Conservation (phyloP, 2,888 invertebrate genomes). For the Ormyrus pomaceus region DNA sequence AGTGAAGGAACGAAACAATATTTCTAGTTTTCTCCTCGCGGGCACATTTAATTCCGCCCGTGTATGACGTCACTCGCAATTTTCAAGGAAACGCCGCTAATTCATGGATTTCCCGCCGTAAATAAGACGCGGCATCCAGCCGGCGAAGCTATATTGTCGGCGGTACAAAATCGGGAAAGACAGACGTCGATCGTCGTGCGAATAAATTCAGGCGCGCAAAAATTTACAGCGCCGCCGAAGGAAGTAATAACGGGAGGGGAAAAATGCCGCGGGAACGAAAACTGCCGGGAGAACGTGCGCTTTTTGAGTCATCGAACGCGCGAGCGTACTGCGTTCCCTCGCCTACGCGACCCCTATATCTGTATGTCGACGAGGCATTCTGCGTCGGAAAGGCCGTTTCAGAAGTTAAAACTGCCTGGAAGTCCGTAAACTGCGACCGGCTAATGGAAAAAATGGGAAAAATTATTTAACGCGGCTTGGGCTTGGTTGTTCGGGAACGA, state of each 20-base stretch:
- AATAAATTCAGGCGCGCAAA: background rate
- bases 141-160: too few relatives aligned
- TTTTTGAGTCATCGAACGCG: background rate
- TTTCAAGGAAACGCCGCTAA: conserved; percentile 1
- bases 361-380: background rate
- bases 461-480: too few relatives aligned
- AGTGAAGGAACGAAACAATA: conserved; percentile 45
- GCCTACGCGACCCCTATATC: too few relatives aligned
- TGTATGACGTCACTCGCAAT: conserved; percentile 32
- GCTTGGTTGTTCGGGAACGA: too few relatives aligned
- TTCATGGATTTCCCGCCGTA: conserved; percentile 11
- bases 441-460: too few relatives aligned
- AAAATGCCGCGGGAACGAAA: background rate
- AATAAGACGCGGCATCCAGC: background rate
- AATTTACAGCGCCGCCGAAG: conserved; percentile 9
- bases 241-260: conserved; percentile 17
- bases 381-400: background rate
- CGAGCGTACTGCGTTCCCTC: too few relatives aligned
- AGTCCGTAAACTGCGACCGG: too few relatives aligned
- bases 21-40: conserved; percentile 51
- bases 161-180: too few relatives aligned
- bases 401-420: too few relatives aligned
- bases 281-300: background rate
- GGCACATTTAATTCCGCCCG: conserved; percentile 27
- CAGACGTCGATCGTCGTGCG: too few relatives aligned